Evolutionary conservation across 2,888 invertebrate species (phyloP).

Genomic region (Copidosoma aretas): DNA sequence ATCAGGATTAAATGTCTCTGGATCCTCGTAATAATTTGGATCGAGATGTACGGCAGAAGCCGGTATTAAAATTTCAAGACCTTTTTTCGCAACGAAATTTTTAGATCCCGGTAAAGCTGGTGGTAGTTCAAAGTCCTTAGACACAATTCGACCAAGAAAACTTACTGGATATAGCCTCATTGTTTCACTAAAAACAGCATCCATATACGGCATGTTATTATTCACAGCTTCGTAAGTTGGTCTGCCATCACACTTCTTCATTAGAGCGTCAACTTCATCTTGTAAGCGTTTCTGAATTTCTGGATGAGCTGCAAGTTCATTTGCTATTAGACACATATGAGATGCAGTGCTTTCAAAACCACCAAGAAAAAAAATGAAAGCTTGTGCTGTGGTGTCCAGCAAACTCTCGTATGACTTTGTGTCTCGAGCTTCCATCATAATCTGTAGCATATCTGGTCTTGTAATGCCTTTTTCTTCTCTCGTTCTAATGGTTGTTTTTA

Average conservation of each 20-base stretch:
- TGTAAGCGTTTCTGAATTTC: constrained; percentile 50
- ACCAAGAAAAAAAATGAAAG: constrained; percentile 57
- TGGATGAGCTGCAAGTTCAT: constrained; percentile 49
- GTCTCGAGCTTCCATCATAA: constrained; percentile 50
- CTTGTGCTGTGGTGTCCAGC: constrained; percentile 64
- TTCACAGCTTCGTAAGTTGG: constrained; percentile 49
- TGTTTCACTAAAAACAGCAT: constrained; percentile 53
- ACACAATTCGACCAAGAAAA: constrained; percentile 64
- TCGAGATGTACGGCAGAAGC: constrained; percentile 61
- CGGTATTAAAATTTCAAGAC: constrained; percentile 56
- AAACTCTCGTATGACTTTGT: constrained; percentile 36
- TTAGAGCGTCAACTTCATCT: constrained; percentile 51
- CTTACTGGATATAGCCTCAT: constrained; percentile 56
- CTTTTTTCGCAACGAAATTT: constrained; percentile 48
- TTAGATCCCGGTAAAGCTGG: constrained; percentile 47
- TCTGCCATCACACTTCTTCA: constrained; percentile 38
- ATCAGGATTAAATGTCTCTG: constrained; percentile 63
- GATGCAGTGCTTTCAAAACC: constrained; percentile 54
- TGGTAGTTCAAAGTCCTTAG: constrained; percentile 63
- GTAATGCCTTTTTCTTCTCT: constrained; percentile 43
- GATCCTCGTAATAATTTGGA: constrained; percentile 61
- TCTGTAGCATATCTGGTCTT: constrained; percentile 52
- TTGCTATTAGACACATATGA: constrained; percentile 48
- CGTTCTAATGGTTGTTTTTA: constrained; percentile 33
- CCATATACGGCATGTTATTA: constrained; percentile 50